Percentiles rank a stretch among this genome's conserved stretches.
Conservation (phyloP, 1,140 invertebrate species). For the Periplaneta americana region DNA sequence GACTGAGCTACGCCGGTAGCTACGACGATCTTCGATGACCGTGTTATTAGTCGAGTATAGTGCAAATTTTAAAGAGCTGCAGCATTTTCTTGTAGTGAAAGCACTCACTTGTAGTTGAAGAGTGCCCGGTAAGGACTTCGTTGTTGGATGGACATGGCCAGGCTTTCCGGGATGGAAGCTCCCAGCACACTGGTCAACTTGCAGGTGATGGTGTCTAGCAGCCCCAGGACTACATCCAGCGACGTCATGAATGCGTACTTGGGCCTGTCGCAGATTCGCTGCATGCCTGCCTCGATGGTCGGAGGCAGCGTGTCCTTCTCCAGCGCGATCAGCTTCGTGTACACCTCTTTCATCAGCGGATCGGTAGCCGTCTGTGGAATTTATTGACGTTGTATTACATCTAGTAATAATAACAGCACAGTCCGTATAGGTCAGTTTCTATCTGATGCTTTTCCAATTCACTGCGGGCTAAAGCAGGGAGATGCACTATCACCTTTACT, state of each 20-base stretch:
- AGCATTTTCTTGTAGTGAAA: too few species aligned
- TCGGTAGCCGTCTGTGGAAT: conserved; percentile 7
- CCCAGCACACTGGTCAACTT: background rate
- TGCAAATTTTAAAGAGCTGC: too few species aligned
- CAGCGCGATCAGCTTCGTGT: background rate
- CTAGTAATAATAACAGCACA: too few species aligned
- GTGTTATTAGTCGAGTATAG: too few species aligned
- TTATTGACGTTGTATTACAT: too few species aligned
- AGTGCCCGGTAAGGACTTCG: background rate
- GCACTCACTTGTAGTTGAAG: conserved; percentile 4
- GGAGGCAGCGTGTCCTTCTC: background rate
- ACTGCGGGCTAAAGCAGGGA: too few species aligned
- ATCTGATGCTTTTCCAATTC: too few species aligned
- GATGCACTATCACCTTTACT: too few species aligned
- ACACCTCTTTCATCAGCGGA: conserved; percentile 1
- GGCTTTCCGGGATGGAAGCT: background rate
- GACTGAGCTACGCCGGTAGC: too few species aligned
- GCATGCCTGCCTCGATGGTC: background rate
- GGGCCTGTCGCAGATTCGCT: background rate
- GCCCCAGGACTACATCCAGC: background rate
- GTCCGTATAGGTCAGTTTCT: too few species aligned
- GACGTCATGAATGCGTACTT: conserved; percentile 7
- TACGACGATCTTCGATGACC: too few species aligned
- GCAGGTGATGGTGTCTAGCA: background rate
- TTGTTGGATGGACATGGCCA: background rate